Conservation (phyloP, 1,140 invertebrate species). For the Proctacanthus coquilletti region DNA sequence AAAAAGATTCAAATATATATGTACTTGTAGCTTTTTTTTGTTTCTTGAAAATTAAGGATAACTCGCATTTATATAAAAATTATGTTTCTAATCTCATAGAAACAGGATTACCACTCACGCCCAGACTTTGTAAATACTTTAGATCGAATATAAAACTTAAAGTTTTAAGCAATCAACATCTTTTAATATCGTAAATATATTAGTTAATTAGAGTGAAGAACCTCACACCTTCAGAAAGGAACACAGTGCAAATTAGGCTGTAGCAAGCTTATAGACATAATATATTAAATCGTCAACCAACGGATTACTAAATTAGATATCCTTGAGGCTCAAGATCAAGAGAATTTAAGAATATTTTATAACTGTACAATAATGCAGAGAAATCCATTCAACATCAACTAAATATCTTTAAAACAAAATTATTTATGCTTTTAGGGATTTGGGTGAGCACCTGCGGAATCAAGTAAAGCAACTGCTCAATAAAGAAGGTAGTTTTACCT, state of each 20-base stretch:
- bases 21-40: too few species aligned
- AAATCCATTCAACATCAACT: slow-evolving; percentile 6
- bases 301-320: not conserved
- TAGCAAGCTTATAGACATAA: not conserved
- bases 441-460: slow-evolving; percentile 55
- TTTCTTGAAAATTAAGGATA: too few species aligned
- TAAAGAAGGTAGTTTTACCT: slow-evolving; percentile 37
- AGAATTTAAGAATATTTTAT: not conserved
- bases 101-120: too few species aligned
- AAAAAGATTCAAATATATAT: too few species aligned
- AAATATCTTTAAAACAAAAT: slow-evolving; percentile 8
- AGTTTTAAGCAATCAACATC: too few species aligned
- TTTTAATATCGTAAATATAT: not conserved
- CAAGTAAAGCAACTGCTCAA: slow-evolving; percentile 49
- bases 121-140: too few species aligned
- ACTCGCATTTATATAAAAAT: too few species aligned
- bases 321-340: not conserved
- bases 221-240: not conserved
- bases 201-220: not conserved
- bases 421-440: slow-evolving; percentile 45
- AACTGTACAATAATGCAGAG: not conserved
- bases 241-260: not conserved
- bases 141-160: too few species aligned
- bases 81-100: too few species aligned
- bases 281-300: not conserved